Percentiles rank a stretch among this genome's conserved stretches.
Evolutionary conservation across 2,888 invertebrate species (phyloP).

Genomic region (Lymantria dispar): DNA sequence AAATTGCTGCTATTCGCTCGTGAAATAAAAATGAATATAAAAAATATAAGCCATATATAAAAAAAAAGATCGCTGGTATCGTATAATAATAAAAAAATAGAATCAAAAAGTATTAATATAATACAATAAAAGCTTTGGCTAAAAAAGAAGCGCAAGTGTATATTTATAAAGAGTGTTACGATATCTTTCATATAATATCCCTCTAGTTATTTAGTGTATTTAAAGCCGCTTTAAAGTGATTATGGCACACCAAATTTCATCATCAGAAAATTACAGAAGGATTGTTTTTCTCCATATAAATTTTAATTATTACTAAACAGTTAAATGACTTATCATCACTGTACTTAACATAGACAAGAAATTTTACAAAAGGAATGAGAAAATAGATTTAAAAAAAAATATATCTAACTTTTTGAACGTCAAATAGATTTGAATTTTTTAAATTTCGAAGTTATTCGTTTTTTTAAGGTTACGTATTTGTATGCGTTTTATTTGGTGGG

Average conservation of each 20-base stretch:
- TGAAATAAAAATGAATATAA: no score
- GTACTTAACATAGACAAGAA: neutral
- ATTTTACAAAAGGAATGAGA: neutral
- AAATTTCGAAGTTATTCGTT: neutral
- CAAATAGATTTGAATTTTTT: neutral
- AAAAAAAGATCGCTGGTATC: no score
- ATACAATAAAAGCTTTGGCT: no score
- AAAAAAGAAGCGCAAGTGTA: no score
- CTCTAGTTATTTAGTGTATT: constrained; percentile 34
- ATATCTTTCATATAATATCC: neutral
- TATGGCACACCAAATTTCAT: constrained; percentile 39
- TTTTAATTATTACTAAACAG: neutral
- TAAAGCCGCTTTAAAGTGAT: constrained; percentile 8
- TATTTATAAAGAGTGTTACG: neutral
- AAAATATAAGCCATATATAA: no score
- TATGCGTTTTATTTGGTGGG: neutral
- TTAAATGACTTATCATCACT: neutral
- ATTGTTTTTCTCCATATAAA: neutral
- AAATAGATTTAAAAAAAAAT: neutral
- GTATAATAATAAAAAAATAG: no score
- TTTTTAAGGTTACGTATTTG: neutral
- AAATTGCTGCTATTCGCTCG: no score
- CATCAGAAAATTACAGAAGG: constrained; percentile 5
- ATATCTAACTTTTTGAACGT: neutral
- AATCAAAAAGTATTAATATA: no score